These are phyloP conservation scores for Sericinus montela DNA, from an alignment of 2,888 invertebrate genomes.

Conservation along the genomic window DNA sequence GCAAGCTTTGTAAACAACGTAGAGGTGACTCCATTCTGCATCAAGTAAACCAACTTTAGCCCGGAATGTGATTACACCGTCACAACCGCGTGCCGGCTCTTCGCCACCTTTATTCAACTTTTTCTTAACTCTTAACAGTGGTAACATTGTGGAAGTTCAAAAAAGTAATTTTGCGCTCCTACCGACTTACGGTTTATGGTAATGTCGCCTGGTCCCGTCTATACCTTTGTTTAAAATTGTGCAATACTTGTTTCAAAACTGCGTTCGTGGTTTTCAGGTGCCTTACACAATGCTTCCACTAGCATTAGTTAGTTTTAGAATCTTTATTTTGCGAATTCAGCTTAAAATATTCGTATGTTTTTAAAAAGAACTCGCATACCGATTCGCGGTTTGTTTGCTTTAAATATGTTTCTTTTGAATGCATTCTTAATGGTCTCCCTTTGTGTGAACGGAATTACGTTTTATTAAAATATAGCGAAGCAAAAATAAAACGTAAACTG, in stretches of 20 bases:
- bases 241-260: conserved; percentile 65
- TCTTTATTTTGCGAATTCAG: conserved; percentile 58
- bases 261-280: conserved; percentile 61
- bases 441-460: conserved; percentile 6
- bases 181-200: conserved; percentile 66
- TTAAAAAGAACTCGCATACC: conserved; percentile 20
- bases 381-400: conserved; percentile 16
- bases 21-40: conserved; percentile 41
- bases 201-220: conserved; percentile 55
- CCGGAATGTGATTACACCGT: conserved; percentile 54
- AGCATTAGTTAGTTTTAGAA: conserved; percentile 52
- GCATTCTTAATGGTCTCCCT: not conserved
- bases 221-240: conserved; percentile 72
- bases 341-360: conserved; percentile 33
- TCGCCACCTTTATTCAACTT: conserved; percentile 60
- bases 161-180: conserved; percentile 67
- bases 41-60: conserved; percentile 40
- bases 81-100: conserved; percentile 40
- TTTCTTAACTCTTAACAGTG: conserved; percentile 62
- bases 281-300: conserved; percentile 57
- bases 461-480: conserved; percentile 7
- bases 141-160: conserved; percentile 70
- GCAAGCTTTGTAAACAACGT: conserved; percentile 48
- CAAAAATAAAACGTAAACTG: conserved; percentile 13
- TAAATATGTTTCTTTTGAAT: conserved; percentile 21